Percentiles rank a stretch among this genome's conserved stretches.
Evolutionary conservation across 2,113 vertebrate genomes (phyloP).

Genomic region (Lasiurus borealis): DNA sequence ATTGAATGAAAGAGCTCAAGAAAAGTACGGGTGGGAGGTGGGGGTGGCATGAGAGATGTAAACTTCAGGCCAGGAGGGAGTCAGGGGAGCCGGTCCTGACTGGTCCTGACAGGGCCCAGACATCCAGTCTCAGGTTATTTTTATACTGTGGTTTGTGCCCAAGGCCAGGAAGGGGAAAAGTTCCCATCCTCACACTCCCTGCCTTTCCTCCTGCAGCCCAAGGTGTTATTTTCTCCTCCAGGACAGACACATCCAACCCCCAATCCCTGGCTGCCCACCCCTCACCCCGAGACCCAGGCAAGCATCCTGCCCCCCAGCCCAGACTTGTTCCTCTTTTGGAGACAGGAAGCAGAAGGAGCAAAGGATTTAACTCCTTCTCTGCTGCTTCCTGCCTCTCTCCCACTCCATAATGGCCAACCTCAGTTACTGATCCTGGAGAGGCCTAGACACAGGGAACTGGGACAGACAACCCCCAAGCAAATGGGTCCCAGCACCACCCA

Average conservation of each 20-base stretch:
- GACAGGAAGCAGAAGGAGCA: slow-evolving; percentile 71
- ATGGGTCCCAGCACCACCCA: neutral
- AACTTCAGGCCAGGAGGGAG: slow-evolving; percentile 49
- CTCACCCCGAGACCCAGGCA: slow-evolving; percentile 65
- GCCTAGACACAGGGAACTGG: neutral
- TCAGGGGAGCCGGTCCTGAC: slow-evolving; percentile 75
- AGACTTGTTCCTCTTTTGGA: slow-evolving; percentile 79
- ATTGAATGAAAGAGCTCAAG: slow-evolving; percentile 27
- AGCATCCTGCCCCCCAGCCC: slow-evolving; percentile 70
- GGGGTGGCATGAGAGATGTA: neutral
- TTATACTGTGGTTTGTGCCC: slow-evolving; percentile 83
- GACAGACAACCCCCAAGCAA: neutral
- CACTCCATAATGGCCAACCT: neutral
- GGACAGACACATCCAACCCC: slow-evolving; percentile 53
- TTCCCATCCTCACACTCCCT: slow-evolving; percentile 66
- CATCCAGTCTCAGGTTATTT: slow-evolving; percentile 81
- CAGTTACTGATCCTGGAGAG: neutral
- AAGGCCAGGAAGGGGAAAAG: slow-evolving; percentile 78
- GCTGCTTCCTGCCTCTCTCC: neutral
- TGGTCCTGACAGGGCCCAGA: slow-evolving; percentile 78
- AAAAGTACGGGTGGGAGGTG: neutral
- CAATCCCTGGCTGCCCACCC: slow-evolving; percentile 42
- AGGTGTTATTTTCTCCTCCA: slow-evolving; percentile 79
- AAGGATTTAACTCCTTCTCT: slow-evolving; percentile 65
- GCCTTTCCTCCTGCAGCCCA: slow-evolving; percentile 36